Evolutionary conservation across 2,797 vertebrate species (phyloP), one percentile per base, ranked within the genome.

Genomic region (Limosa lapponica): DNA sequence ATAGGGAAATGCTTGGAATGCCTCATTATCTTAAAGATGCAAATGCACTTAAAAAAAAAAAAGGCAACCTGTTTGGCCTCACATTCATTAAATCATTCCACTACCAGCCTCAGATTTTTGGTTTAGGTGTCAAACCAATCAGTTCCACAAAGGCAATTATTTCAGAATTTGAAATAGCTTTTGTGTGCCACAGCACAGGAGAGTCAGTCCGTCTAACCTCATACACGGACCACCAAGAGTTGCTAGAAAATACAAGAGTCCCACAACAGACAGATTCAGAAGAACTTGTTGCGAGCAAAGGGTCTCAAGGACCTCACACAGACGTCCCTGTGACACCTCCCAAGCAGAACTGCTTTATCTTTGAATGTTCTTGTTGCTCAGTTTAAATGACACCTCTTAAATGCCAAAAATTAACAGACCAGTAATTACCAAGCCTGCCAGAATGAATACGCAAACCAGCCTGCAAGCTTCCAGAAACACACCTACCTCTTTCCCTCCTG

Each of bases 221-320:
- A 0, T 6, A 2, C 10, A 7, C 0, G 6, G 59, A 52, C 11
- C 73, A 55, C 37, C 6, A 2, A 28, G 10, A 67, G 30, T 30
- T 16, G 19, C 72, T 27, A 43, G 28, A 2, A 43, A 62, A 8
- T 1, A 36, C 13, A 11, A 19, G 23, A 37, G 15, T 13, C 27
- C 51, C 51, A 16, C 12, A 27, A 16, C 5, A 34, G 4, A 30
- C 17, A 23, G 8, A 37, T 13, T 9, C 6, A 30, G 59, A 28
- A 16, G 55, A 49, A 37, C 4, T 19, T 30, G 28, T 2, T 16
- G n/a, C 0, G 6, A 62, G 20, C 4, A 0, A 34, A 27, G 54
- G 5, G 49, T 41, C 37, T 54, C 17, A 2, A 64, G 49, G 37
- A 57, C 25, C 34, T 32, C 10, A 19, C 6, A 2, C 19, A 18